These are phyloP conservation scores for Cremastinae sp. DNA, from an alignment of 2,888 invertebrate genomes.

Conservation along the genomic window DNA sequence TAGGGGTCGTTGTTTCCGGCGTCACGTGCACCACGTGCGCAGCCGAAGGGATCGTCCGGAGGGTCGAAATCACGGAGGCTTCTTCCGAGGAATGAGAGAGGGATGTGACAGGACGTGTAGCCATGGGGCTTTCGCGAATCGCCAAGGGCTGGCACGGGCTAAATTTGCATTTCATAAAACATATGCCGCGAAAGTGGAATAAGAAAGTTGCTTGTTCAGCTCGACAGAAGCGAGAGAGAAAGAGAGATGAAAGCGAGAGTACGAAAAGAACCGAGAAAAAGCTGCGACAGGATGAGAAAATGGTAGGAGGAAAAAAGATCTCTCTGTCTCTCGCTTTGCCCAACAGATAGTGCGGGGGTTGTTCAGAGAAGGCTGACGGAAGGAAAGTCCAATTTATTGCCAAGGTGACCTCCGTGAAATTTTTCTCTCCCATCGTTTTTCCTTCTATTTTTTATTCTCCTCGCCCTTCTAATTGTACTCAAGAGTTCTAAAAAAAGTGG, in stretches of 20 bases:
- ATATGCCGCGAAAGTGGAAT: conserved; percentile 68
- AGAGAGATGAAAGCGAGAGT: conserved; percentile 5
- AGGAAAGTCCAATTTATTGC: conserved; percentile 55
- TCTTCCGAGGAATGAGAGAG: conserved; percentile 41
- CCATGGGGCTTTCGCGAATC: conserved; percentile 56
- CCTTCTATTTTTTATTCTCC: conserved; percentile 30
- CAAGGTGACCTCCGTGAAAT: conserved; percentile 48
- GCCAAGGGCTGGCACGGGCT: conserved; percentile 59
- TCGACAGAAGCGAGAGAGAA: conserved; percentile 58
- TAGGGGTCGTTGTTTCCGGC: neutral
- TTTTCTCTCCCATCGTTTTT: conserved; percentile 16
- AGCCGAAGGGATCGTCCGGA: conserved; percentile 37
- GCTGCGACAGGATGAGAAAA: conserved; percentile 32
- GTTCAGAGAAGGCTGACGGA: conserved; percentile 57
- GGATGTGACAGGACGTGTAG: conserved; percentile 56
- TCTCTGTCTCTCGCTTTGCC: conserved; percentile 19
- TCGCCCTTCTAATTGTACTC: too few relatives aligned
- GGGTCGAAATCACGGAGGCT: conserved; percentile 27
- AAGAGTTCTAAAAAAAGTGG: too few relatives aligned
- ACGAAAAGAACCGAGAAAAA: conserved; percentile 47
- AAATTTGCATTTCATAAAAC: conserved; percentile 75
- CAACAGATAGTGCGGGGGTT: conserved; percentile 38
- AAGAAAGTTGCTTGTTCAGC: conserved; percentile 67
- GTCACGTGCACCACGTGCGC: conserved; percentile 53
- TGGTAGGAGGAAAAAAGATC: conserved; percentile 37